Conservation (phyloP, 2,797 vertebrate genomes). For the Dermochelys coriacea region DNA sequence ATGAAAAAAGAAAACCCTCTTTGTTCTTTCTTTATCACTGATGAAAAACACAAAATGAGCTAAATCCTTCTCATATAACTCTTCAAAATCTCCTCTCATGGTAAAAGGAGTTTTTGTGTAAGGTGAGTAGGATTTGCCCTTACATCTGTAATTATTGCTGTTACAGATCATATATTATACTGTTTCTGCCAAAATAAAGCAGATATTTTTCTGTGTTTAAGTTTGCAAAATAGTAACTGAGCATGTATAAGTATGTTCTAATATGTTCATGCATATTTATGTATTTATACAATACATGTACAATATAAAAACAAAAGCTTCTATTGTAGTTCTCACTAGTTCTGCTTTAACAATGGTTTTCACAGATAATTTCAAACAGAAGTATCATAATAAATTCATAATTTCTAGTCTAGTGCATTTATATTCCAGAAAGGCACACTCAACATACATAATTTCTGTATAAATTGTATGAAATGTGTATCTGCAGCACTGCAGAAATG, state of each 20-base stretch:
- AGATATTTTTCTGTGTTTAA: conserved; percentile 23
- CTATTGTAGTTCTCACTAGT: background rate
- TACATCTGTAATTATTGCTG: background rate
- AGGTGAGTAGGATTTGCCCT: background rate
- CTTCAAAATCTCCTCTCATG: fast-evolving
- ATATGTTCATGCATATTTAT: background rate
- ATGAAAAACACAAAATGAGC: background rate
- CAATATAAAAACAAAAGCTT: background rate
- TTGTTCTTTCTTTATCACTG: background rate
- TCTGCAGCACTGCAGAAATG: conserved; percentile 62
- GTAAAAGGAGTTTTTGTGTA: fast-evolving
- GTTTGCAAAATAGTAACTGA: background rate
- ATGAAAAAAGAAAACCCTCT: background rate
- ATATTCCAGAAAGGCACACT: conserved; percentile 52
- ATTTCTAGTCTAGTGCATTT: conserved; percentile 76
- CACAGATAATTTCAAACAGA: conserved; percentile 60
- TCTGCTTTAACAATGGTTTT: conserved; percentile 52
- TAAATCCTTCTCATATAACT: background rate
- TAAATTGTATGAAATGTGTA: conserved; percentile 58
- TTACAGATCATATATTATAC: background rate
- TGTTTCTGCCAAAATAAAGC: conserved; percentile 36
- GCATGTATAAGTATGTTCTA: background rate
- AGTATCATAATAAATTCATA: conserved; percentile 74
- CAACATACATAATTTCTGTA: conserved; percentile 66
- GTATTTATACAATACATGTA: conserved; percentile 20